Percentiles rank a stretch among this genome's conserved stretches.
phyloP scores from a whole-genome alignment of 1,140 invertebrate species.

The Pseudomyrmex sp. region DNA sequence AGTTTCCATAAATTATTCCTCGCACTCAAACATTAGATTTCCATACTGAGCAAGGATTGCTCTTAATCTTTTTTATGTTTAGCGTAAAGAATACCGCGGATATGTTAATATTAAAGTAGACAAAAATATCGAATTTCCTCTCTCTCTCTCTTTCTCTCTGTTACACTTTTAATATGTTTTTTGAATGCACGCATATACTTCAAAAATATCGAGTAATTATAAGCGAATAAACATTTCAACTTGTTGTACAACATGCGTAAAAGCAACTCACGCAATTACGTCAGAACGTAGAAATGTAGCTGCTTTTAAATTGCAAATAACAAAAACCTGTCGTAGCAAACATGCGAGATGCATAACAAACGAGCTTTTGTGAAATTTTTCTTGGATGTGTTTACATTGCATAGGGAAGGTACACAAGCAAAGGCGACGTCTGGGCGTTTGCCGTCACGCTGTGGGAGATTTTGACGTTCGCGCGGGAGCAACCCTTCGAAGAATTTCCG shows the following conservation, averaged over 20 bases:
- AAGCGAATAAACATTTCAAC: background rate
- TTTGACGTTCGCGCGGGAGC: constrained; percentile 92
- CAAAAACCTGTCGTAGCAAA: background rate
- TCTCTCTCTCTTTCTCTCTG: too few species aligned
- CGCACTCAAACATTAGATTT: constrained; percentile 48
- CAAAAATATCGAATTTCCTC: too few species aligned
- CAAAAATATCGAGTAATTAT: background rate
- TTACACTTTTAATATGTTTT: too few species aligned
- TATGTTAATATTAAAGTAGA: too few species aligned
- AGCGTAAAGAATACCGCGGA: too few species aligned
- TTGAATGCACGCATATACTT: too few species aligned
- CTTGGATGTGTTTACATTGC: constrained; percentile 16
- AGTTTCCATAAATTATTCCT: constrained; percentile 70
- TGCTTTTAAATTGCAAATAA: constrained; percentile 16
- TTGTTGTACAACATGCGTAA: background rate
- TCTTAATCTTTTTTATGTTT: constrained; percentile 48
- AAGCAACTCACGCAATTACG: constrained; percentile 28
- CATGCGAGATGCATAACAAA: background rate
- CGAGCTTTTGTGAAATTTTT: constrained; percentile 31
- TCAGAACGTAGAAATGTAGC: background rate
- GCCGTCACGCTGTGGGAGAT: constrained; percentile 95
- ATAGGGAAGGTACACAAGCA: constrained; percentile 93
- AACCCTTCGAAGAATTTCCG: constrained; percentile 92
- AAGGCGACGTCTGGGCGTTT: constrained; percentile 93
- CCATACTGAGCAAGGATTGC: constrained; percentile 12